Evolutionary conservation across 2,888 invertebrate genomes (phyloP).

Genomic region (Sinohyriopsis cumingii): DNA sequence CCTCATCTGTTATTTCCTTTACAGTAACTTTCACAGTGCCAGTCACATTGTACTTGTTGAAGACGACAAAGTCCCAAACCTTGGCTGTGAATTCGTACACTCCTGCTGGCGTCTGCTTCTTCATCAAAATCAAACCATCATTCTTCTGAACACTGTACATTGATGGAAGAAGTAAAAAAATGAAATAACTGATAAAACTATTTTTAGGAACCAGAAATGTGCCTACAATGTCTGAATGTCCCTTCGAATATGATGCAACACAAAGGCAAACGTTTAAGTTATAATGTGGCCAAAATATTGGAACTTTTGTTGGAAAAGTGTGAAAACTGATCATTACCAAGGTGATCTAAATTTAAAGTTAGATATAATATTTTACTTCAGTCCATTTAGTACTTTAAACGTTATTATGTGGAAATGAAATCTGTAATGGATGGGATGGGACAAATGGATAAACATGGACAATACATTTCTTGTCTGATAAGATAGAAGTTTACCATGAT

Average conservation of each 20-base stretch:
- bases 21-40: conserved; percentile 97
- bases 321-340: too few relatives aligned
- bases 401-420: too few relatives aligned
- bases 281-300: too few relatives aligned
- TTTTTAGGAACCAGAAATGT: not conserved
- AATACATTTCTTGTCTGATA: too few relatives aligned
- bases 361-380: too few relatives aligned
- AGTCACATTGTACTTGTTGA: conserved; percentile 84
- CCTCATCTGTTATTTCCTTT: conserved; percentile 94
- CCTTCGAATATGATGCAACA: not conserved
- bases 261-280: too few relatives aligned
- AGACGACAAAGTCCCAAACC: conserved; percentile 84
- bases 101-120: conserved; percentile 91
- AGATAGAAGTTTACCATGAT: too few relatives aligned
- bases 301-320: too few relatives aligned
- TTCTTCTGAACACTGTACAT: conserved; percentile 84
- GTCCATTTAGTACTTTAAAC: too few relatives aligned
- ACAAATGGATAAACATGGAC: too few relatives aligned
- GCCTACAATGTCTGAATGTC: not conserved
- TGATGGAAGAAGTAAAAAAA: not conserved
- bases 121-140: conserved; percentile 96
- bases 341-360: too few relatives aligned
- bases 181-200: not conserved
- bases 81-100: conserved; percentile 82
- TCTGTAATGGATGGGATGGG: too few relatives aligned